Percentiles rank a stretch among this genome's conserved stretches.
These are phyloP conservation scores for Phalacrocorax aristotelis DNA, from an alignment of 2,113 vertebrate genomes.

Conservation along the genomic window DNA sequence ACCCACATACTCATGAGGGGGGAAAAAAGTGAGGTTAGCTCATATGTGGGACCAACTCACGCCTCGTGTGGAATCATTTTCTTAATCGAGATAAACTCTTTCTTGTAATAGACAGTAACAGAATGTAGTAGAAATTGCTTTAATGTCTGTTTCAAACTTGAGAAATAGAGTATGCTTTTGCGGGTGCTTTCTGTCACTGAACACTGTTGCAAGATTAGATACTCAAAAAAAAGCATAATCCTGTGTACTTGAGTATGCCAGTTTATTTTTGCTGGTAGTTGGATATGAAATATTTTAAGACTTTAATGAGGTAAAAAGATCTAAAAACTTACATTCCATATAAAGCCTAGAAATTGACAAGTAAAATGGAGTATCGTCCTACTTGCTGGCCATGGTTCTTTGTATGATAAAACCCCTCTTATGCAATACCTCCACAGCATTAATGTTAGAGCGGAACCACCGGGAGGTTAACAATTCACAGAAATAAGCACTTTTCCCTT, in stretches of 20 bases:
- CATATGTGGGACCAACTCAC: background rate
- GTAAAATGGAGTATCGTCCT: background rate
- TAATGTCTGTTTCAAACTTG: background rate
- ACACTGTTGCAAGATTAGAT: background rate
- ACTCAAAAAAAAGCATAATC: background rate
- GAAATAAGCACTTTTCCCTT: constrained; percentile 24
- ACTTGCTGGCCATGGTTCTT: background rate
- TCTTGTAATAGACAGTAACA: background rate
- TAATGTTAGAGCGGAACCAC: background rate
- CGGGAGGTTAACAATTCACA: constrained; percentile 9
- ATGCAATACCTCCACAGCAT: background rate
- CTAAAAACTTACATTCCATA: background rate
- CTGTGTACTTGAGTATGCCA: background rate
- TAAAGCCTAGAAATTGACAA: background rate
- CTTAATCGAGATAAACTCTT: background rate
- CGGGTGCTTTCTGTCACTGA: background rate
- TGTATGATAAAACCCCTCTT: background rate
- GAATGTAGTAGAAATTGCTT: background rate
- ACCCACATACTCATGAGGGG: background rate
- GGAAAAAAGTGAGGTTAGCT: background rate
- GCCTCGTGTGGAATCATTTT: background rate
- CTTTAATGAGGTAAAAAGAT: background rate
- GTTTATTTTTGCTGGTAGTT: background rate
- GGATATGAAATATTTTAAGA: background rate
- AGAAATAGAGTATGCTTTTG: background rate